Base-by-base conservation (phyloP, 2,888 invertebrate species). In the Apamea epomidion region DNA sequence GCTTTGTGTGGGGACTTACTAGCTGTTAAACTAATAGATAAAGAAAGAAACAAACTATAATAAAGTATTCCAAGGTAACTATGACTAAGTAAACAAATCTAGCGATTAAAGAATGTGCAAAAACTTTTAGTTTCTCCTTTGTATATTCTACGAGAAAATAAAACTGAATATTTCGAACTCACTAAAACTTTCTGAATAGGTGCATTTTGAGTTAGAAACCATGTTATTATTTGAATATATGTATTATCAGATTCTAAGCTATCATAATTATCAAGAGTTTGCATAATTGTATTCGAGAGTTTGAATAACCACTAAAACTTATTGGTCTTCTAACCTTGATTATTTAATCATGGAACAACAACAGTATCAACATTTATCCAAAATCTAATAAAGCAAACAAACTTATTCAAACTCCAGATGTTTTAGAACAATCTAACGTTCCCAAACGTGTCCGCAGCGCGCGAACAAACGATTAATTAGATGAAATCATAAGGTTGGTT, bases 401-500 rank as follows among this genome's bases (percentile, higher is more conserved):
- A 62, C 0, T 14, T 72, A 68, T 37, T 84, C 6, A 37, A 76
- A 25, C 29, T 67, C 10, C 37, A 64, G 70, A 48, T 71, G 64
- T 74, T 65, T 62, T 29, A 69, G 58, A 79, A 85, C 51, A 76
- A 78, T 74, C 62, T 68, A 14, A 69, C 14, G n/a, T 21, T 74
- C 45, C 10, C 32, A 77, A 83, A 75, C n/a, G 32, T 58, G 75
- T 84, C 64, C 29, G 32, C 29, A 76, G 48, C 58, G 71, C 51
- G 83, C 67, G 65, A 81, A 74, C 74, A 83, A 76, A 84, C 72
- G 48, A 90, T 89, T 89, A 88, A 91, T 89, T 87, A 90, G 86
- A 89, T 87, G 90, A 87, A 89, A 89, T 90, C 89, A 83, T 82
- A 90, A 91, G 69, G 76, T 73, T 81, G 86, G 88, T 89, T 90